Evolutionary conservation across 2,888 invertebrate genomes (phyloP), one percentile per base, ranked within the genome.

Genomic region (Meandrusa payeni): DNA sequence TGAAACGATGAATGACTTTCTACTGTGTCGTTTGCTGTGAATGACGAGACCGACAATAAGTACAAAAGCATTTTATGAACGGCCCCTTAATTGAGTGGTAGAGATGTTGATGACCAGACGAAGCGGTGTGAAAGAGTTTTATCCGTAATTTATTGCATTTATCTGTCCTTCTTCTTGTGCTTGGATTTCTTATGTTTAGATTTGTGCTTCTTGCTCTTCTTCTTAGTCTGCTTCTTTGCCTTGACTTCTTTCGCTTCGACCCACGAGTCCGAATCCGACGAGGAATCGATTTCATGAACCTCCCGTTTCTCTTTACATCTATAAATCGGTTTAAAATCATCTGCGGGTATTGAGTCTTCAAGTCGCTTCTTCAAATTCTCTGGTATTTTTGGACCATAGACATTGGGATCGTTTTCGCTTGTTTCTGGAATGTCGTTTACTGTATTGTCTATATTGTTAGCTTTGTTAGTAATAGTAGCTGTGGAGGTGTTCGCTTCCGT

Each of bases 311-410:
- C 55, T 52, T 57, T 65, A 19, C 52, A 62, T 49, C 55, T 61
- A 46, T 62, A 68, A 9, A 50, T 48, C 5, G 74, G 70, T 48
- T 57, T 67, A 15, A 69, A 66, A 15, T 50, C 52, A 22, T 48
- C 48, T 12, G 20, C 42, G 2, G 22, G 5, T 6, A 37, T 51
- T 1, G 40, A 19, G 20, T 48, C 55, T 46, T 73, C 61, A 31
- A 80, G 43, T 40, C 67, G 64, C 29, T 67, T 74, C 46, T 68
- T 64, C 23, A 87, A 55, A 52, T 69, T 86, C 5, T 87, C 82
- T 1, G 92, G 91, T 50, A 91, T 81, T 61, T 83, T 89, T 0
- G 91, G 92, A 0, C 91, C 91, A 38, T 91, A 92, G 7, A 80
- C 64, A 54, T 85, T 71, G 1, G 59, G 54, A 7, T 48, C 48